Evolutionary conservation across 2,888 invertebrate species (phyloP).

Genomic region (Andricus curvator): DNA sequence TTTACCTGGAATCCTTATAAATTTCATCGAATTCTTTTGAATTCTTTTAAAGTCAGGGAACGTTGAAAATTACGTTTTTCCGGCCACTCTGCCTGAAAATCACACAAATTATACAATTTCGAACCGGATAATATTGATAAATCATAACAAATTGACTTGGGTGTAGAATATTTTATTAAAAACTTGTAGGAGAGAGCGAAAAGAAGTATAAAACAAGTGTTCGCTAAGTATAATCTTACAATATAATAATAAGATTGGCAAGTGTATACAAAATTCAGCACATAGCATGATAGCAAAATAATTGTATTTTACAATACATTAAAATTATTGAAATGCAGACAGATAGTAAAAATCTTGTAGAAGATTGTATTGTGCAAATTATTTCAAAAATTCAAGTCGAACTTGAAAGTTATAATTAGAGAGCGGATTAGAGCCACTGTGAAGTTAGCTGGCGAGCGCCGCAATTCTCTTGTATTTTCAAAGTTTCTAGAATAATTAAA

Average conservation of each 20-base stretch:
- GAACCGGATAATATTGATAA: neutral
- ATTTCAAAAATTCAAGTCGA: neutral
- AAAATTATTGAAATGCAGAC: neutral
- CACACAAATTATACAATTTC: neutral
- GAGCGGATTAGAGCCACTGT: no score
- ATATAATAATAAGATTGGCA: neutral
- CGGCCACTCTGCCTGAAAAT: neutral
- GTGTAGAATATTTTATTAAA: conserved; percentile 32
- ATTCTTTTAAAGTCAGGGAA: no score
- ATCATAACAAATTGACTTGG: neutral
- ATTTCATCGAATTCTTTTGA: no score
- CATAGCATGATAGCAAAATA: neutral
- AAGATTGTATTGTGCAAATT: conserved; percentile 22
- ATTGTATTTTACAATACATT: neutral
- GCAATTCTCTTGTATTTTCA: no score
- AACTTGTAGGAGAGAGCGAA: conserved; percentile 8
- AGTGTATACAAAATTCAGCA: conserved; percentile 3
- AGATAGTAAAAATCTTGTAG: neutral
- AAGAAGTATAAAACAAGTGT: neutral
- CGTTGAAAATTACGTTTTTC: no score
- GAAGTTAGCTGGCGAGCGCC: no score
- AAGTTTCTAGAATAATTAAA: no score
- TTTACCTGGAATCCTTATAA: no score
- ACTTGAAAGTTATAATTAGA: neutral
- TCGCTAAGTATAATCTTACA: neutral